Base-by-base conservation (phyloP, 2,888 invertebrate genomes). In the Resseliella maxima region DNA sequence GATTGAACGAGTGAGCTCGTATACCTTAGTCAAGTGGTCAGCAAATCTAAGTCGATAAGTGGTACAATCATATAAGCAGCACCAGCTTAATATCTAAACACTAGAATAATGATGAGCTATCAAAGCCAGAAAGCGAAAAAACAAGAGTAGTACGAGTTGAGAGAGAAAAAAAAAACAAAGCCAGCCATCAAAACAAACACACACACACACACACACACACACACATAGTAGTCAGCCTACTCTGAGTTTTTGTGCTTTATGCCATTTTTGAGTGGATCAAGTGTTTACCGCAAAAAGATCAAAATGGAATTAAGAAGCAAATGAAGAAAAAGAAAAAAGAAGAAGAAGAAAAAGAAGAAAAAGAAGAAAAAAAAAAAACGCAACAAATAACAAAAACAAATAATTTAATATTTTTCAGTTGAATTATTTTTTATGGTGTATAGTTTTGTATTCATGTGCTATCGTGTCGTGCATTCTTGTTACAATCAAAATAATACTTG, bases 341-440 rank as follows among this genome's bases (percentile, higher is more conserved):
- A n/a, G n/a, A n/a, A n/a, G n/a, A n/a, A n/a, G n/a, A n/a, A n/a
- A n/a, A n/a, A n/a, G n/a, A n/a, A n/a, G n/a, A n/a, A n/a, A n/a
- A n/a, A n/a, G n/a, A n/a, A n/a, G n/a, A n/a, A n/a, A n/a, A n/a
- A n/a, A n/a, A n/a, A n/a, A n/a, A n/a, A n/a, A n/a, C n/a, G n/a
- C 50, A 50, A 50, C 50, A 21, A 27, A 35, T 8, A 72, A 59
- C 2, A 72, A 72, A 72, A 72, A 72, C 72, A 72, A 72, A 72
- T 72, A 72, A 35, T 72, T 72, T 72, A 72, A 72, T 72, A 31
- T 72, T 72, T 72, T 72, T 35, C 72, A 72, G 72, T 72, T 72
- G 72, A 72, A 72, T 72, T 72, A 72, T 72, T 72, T 72, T 72
- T 72, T 72, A 72, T 72, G 72, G 72, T 72, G 72, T 31, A 72